Evolutionary conservation across 2,888 invertebrate genomes (phyloP).

Genomic region (Bembecia ichneumoniformis): DNA sequence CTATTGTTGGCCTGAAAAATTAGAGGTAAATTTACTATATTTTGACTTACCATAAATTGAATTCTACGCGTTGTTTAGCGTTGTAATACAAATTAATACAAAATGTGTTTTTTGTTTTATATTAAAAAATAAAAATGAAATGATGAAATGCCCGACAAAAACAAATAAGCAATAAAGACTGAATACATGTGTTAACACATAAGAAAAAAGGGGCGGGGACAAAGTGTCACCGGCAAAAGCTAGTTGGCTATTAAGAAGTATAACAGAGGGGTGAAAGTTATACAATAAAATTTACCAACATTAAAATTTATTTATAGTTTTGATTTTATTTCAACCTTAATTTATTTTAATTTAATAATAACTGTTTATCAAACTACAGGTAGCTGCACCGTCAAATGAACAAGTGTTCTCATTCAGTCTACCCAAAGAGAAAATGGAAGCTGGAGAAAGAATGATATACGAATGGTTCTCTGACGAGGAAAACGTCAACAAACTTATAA

Average conservation of each 20-base stretch:
- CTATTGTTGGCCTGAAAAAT: slow-evolving; percentile 68
- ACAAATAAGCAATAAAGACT: no score
- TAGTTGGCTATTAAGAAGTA: no score
- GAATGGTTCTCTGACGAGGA: slow-evolving; percentile 77
- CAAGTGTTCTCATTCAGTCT: slow-evolving; percentile 74
- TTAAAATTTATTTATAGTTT: no score
- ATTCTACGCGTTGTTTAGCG: no score
- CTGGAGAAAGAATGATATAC: slow-evolving; percentile 76
- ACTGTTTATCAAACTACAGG: slow-evolving; percentile 31
- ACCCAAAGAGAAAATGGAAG: slow-evolving; percentile 67
- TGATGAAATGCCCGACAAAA: no score
- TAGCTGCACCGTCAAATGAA: slow-evolving; percentile 77
- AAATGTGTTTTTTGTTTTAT: neutral
- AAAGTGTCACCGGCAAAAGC: no score
- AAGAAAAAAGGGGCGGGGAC: no score
- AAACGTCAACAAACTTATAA: slow-evolving; percentile 79
- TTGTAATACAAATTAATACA: neutral
- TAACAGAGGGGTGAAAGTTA: no score
- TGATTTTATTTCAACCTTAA: no score
- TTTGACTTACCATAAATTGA: no score
- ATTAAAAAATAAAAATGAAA: slow-evolving; percentile 1
- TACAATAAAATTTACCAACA: no score
- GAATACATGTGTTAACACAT: no score
- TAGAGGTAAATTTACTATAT: slow-evolving; percentile 63
- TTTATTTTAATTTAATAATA: neutral